phyloP scores from a whole-genome alignment of 2,888 invertebrate genomes.

The Homarus gammarus region DNA sequence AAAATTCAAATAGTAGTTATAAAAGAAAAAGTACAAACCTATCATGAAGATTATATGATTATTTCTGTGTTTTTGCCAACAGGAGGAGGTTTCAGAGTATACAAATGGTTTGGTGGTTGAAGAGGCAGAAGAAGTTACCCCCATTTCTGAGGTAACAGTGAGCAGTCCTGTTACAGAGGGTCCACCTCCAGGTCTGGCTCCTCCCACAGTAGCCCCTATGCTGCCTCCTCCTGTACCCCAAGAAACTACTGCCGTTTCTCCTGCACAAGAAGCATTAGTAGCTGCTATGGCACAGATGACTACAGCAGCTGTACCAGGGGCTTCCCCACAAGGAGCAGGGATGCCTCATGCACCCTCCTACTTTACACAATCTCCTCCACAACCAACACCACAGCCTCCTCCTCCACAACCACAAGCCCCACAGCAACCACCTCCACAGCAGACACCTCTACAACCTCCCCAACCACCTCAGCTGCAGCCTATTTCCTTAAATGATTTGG shows the following conservation, averaged over 20 bases:
- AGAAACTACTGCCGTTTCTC: constrained; percentile 36
- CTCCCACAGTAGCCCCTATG: constrained; percentile 38
- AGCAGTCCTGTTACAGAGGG: constrained; percentile 50
- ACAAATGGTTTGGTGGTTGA: constrained; percentile 58
- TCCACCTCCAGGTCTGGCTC: constrained; percentile 62
- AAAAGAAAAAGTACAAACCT: neutral
- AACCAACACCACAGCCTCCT: constrained; percentile 37
- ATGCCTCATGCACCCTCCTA: constrained; percentile 54
- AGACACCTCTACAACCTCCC: constrained; percentile 51
- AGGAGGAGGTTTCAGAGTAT: constrained; percentile 77
- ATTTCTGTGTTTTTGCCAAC: neutral
- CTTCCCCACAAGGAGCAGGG: constrained; percentile 34
- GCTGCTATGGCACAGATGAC: constrained; percentile 68
- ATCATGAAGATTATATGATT: too few species aligned
- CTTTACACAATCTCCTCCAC: constrained; percentile 61
- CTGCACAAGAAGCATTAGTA: constrained; percentile 60
- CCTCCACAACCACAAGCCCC: constrained; percentile 41
- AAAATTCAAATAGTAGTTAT: neutral
- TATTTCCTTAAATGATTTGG: constrained; percentile 70
- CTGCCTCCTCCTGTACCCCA: constrained; percentile 48
- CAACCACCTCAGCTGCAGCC: constrained; percentile 66
- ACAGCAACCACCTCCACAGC: constrained; percentile 39
- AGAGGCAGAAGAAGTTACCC: constrained; percentile 43
- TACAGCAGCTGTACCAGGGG: constrained; percentile 48
- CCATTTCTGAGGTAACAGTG: constrained; percentile 25